Percentiles rank a stretch among this genome's conserved stretches.
Conservation (phyloP, 2,113 vertebrate species). For the Sula dactylatra region DNA sequence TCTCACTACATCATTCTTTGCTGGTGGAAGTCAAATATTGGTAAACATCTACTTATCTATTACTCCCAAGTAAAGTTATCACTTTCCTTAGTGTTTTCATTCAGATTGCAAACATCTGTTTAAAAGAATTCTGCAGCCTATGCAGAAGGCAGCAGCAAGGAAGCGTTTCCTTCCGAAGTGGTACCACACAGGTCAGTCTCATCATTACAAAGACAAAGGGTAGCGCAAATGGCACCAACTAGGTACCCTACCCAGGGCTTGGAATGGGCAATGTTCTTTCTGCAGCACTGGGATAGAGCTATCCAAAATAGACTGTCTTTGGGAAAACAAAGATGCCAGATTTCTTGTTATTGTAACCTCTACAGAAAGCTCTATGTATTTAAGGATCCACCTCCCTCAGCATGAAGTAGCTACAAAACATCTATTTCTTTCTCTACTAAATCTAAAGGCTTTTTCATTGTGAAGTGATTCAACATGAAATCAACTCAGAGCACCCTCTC, state of each 20-base stretch:
- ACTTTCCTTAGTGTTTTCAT: not conserved
- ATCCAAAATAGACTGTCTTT: not conserved
- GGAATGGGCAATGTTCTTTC: accelerated
- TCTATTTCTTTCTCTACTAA: not conserved
- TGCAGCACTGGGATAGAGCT: not conserved
- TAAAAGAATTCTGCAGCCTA: not conserved
- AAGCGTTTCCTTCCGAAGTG: not conserved
- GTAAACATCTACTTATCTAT: not conserved
- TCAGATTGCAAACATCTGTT: not conserved
- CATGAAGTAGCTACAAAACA: not conserved
- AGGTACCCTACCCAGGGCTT: not conserved
- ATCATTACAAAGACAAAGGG: not conserved
- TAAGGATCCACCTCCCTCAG: too few species aligned
- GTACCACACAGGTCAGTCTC: too few species aligned
- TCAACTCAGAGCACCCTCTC: not conserved
- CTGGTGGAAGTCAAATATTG: not conserved
- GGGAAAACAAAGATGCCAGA: not conserved
- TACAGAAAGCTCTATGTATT: accelerated
- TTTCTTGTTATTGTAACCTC: not conserved
- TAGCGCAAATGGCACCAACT: accelerated
- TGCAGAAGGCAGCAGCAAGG: not conserved
- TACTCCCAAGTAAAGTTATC: not conserved
- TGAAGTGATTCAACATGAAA: accelerated
- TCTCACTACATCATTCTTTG: not conserved
- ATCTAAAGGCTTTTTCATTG: not conserved